Evolutionary conservation across 2,797 vertebrate genomes (phyloP).

Genomic region (Astyanax mexicanus): DNA sequence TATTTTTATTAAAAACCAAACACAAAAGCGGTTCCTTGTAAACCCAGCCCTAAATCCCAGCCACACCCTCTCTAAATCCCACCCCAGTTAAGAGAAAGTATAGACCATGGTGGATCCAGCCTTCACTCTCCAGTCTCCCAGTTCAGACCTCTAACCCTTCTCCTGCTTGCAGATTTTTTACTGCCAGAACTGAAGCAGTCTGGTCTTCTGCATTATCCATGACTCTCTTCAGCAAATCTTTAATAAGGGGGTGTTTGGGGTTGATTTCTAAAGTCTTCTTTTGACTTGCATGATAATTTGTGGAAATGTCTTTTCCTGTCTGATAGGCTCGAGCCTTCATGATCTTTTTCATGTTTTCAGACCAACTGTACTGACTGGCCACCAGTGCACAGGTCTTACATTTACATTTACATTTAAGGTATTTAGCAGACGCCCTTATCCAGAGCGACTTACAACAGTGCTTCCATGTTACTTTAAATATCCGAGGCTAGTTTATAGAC

Average conservation of each 20-base stretch:
- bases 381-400: constrained; percentile 95
- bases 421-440: too few species aligned
- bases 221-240: constrained; percentile 91
- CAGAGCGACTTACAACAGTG: too few species aligned
- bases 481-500: too few species aligned
- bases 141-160: constrained; percentile 55
- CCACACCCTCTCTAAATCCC: constrained; percentile 9
- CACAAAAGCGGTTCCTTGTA: constrained; percentile 73
- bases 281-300: constrained; percentile 97
- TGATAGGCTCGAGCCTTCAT: constrained; percentile 99
- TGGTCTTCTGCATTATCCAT: constrained; percentile 88
- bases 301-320: constrained; percentile 98
- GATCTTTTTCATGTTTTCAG: constrained; percentile 99
- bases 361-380: constrained; percentile 98
- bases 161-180: constrained; percentile 76
- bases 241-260: constrained; percentile 95
- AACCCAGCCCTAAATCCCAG: constrained; percentile 52
- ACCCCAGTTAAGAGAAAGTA: constrained; percentile 40
- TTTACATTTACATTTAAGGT: too few species aligned
- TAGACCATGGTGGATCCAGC: not conserved
- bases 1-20: constrained; percentile 74
- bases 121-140: constrained; percentile 41
- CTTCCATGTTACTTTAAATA: too few species aligned
- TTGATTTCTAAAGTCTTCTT: constrained; percentile 99
- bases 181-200: constrained; percentile 91